Percentiles rank a stretch among this genome's conserved stretches.
Conservation (phyloP, 2,113 vertebrate species). For the Camelus bactrianus region DNA sequence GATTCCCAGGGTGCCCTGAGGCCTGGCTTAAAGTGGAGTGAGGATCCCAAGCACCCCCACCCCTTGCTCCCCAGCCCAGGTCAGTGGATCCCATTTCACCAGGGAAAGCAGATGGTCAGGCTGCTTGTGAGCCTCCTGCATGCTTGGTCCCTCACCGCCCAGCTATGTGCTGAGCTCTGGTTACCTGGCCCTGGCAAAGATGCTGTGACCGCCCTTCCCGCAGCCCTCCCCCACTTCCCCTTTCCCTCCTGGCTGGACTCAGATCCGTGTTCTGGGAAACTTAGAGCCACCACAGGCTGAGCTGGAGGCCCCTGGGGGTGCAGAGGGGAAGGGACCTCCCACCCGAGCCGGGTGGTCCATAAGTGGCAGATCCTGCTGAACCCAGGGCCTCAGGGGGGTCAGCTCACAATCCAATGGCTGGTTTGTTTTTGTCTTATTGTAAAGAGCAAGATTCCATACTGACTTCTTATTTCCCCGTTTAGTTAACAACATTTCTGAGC, state of each 20-base stretch:
- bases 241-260: neutral
- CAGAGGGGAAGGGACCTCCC: neutral
- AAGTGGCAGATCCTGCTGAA: neutral
- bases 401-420: rapidly evolving
- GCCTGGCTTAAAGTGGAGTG: neutral
- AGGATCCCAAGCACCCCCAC: neutral
- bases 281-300: neutral
- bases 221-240: neutral
- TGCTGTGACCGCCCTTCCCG: neutral
- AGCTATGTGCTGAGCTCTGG: neutral
- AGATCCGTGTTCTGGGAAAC: neutral
- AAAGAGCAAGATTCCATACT: neutral
- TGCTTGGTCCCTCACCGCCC: neutral
- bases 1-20: neutral
- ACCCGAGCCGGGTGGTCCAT: neutral
- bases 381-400: neutral
- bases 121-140: rapidly evolving
- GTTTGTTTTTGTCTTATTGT: neutral
- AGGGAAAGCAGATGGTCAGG: neutral
- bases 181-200: neutral
- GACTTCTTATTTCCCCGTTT: neutral
- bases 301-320: neutral
- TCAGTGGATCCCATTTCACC: neutral
- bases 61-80: neutral
- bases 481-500: neutral